Percentiles rank a stretch among this genome's conserved stretches.
Evolutionary conservation across 2,888 invertebrate genomes (phyloP).

Genomic region (Drosophila longiperda): DNA sequence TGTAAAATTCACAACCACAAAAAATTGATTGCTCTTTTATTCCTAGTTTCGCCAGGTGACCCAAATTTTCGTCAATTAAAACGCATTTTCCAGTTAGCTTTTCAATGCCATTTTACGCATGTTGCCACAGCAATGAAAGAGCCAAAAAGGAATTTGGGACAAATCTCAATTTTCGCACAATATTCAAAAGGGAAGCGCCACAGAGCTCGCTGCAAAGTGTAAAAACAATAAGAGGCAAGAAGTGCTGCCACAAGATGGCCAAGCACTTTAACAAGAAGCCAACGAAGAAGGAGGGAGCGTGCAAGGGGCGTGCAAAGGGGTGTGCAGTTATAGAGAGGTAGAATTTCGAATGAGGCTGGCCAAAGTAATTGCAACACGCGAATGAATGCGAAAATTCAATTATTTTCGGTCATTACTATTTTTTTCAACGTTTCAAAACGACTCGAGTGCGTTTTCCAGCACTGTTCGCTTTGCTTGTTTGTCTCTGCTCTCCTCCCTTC

Average conservation of each 20-base stretch:
- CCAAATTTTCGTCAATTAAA: conserved; percentile 28
- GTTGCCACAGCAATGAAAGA: neutral
- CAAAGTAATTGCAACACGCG: conserved; percentile 71
- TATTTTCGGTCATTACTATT: conserved; percentile 75
- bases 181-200: conserved; percentile 21
- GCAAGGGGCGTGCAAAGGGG: neutral
- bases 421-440: conserved; percentile 26
- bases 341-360: conserved; percentile 32
- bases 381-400: conserved; percentile 77
- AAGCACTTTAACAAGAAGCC: conserved; percentile 20
- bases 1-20: too few species aligned
- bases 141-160: conserved; percentile 7
- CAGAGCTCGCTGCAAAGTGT: conserved; percentile 7
- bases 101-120: neutral
- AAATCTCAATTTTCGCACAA: conserved; percentile 34
- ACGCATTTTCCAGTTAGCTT: conserved; percentile 6
- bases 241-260: conserved; percentile 24
- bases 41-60: neutral
- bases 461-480: conserved; percentile 14
- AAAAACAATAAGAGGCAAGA: conserved; percentile 38
- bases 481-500: neutral
- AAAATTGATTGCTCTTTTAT: neutral
- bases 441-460: conserved; percentile 55
- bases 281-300: neutral
- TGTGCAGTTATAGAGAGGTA: neutral